Conservation (phyloP, 2,113 vertebrate species). For the Phrynosoma platyrhinos region DNA sequence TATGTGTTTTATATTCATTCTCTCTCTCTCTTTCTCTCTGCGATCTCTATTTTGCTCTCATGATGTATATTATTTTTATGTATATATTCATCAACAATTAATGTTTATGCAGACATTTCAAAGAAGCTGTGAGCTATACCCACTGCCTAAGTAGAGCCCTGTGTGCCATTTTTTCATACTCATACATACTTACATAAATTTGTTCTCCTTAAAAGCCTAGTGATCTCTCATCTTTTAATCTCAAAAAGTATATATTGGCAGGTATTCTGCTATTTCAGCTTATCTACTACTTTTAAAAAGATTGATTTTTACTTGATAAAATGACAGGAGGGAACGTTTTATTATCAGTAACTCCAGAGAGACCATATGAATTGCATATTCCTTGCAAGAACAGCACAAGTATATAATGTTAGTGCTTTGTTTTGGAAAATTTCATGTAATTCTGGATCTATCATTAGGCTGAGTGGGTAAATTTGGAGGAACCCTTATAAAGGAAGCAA, state of each 20-base stretch:
- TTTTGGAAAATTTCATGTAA: background rate
- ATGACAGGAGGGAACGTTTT: background rate
- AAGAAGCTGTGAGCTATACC: background rate
- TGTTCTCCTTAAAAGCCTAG: background rate
- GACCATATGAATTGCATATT: background rate
- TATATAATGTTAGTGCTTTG: background rate
- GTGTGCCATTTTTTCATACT: background rate
- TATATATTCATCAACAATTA: background rate
- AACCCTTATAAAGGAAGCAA: no score
- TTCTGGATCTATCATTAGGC: background rate
- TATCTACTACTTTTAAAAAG: background rate
- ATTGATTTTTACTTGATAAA: background rate
- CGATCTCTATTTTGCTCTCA: background rate
- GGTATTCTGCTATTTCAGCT: background rate
- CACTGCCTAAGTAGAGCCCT: background rate
- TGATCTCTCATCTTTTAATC: background rate
- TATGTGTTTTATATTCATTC: background rate
- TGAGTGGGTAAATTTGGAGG: no score
- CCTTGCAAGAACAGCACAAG: background rate
- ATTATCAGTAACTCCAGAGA: background rate
- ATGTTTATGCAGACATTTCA: background rate
- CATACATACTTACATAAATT: background rate
- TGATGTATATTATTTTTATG: background rate
- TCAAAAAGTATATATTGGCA: background rate
- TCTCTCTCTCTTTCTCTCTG: no score